These are phyloP conservation scores for Limnephilus lunatus DNA, from an alignment of 2,888 invertebrate species.

Conservation along the genomic window DNA sequence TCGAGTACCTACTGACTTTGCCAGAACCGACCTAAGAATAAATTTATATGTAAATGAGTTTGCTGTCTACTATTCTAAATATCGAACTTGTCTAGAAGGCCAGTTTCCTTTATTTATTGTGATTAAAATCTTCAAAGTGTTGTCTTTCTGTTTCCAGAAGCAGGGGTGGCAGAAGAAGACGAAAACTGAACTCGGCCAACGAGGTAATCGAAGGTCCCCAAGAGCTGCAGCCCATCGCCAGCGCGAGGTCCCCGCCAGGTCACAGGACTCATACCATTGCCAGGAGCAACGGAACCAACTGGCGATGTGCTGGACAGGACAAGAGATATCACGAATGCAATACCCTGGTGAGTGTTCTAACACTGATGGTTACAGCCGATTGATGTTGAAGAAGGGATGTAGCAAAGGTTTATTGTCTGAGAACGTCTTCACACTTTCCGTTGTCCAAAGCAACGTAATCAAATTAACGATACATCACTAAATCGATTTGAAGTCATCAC, in stretches of 20 bases:
- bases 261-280: conserved; percentile 46
- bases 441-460: background rate
- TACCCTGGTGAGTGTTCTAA: conserved; percentile 80
- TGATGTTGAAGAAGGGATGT: no score
- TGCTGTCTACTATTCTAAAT: background rate
- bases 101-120: background rate
- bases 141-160: conserved; percentile 70
- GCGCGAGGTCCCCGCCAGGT: background rate
- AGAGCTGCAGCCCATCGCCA: background rate
- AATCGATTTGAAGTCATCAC: background rate
- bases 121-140: background rate
- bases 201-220: conserved; percentile 48
- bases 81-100: background rate
- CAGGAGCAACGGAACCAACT: conserved; percentile 26
- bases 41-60: background rate
- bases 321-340: conserved; percentile 90
- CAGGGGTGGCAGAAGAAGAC: conserved; percentile 69
- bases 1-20: no score
- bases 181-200: conserved; percentile 62
- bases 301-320: conserved; percentile 83
- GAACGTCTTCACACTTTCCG: no score
- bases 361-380: no score
- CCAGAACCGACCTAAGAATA: no score
- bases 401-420: no score
- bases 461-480: background rate